Percentiles rank a stretch among this genome's conserved stretches.
Conservation (phyloP, 2,888 invertebrate species). For the Crepidodera aurea region DNA sequence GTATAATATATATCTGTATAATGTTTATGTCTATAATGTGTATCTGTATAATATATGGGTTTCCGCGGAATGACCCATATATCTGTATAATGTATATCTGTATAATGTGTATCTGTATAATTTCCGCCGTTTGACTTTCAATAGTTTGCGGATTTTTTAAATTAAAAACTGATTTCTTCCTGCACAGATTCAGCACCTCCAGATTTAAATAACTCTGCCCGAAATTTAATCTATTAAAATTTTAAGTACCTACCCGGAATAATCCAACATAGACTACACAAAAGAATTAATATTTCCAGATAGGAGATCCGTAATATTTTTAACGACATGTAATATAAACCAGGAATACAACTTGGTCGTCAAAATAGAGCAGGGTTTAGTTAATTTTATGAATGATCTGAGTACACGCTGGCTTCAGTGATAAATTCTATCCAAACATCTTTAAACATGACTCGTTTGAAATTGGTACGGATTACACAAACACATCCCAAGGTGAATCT, state of each 20-base stretch:
- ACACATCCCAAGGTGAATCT: conserved; percentile 6
- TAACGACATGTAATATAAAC: conserved; percentile 14
- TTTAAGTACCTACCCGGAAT: neutral
- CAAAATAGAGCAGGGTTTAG: conserved; percentile 2
- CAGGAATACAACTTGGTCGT: neutral
- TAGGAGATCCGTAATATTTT: conserved; percentile 1
- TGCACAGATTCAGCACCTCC: too few relatives aligned
- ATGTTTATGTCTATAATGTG: too few relatives aligned
- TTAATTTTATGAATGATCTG: conserved; percentile 19
- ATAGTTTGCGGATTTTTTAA: too few relatives aligned
- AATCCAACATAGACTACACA: neutral
- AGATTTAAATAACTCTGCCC: too few relatives aligned
- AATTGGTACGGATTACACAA: conserved; percentile 19
- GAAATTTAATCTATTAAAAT: neutral
- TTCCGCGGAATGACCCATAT: too few relatives aligned
- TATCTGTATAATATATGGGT: too few relatives aligned
- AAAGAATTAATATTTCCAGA: neutral
- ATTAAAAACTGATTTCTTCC: too few relatives aligned
- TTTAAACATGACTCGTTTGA: conserved; percentile 13
- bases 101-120: too few relatives aligned
- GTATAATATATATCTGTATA: too few relatives aligned
- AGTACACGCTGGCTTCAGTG: conserved; percentile 12
- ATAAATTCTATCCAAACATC: conserved; percentile 25
- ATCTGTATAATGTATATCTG: too few relatives aligned
- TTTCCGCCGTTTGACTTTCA: too few relatives aligned